Evolutionary conservation across 2,113 vertebrate species (phyloP), one percentile per base, ranked within the genome.

Genomic region (Gila orcuttii): DNA sequence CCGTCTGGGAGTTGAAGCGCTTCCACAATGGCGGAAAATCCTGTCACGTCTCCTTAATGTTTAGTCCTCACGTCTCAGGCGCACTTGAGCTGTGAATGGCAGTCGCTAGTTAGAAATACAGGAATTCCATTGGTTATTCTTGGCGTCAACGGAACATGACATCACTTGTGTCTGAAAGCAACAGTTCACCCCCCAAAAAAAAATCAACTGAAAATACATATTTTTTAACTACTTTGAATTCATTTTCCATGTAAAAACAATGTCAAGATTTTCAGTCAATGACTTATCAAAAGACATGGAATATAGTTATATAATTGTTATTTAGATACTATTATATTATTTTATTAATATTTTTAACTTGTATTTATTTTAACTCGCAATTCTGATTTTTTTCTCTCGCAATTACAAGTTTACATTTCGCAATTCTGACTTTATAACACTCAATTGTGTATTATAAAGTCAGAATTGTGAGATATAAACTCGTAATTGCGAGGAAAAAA

Each of bases 71-170:
- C 28, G 2, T 5, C 19, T 82, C 42, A 68, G 79, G 45, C 39
- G 0, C 19, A 5, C 80, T 82, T 39, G 0, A 17, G 78, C 59
- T 80, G 80, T 66, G 21, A 82, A 82, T 36, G 80, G 80, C 64
- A 82, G 62, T 69, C 80, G 45, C 80, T 82, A 33, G 45, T 82
- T 82, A 82, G 62, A 82, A 82, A 82, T 82, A 82, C 42, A 82
- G 80, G 78, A 42, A 82, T 52, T 69, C 25, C 42, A 69, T 69
- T n/a, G 64, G 80, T 82, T 69, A 82, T 15, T 69, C 4, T 47
- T 59, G 28, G 19, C 11, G 3, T 59, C 28, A 62, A 42, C 0
- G 1, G 39, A 25, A 28, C n/a, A 28, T 62, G 36, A 28, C 19
- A 50, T 52, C 79, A 45, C 7, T 25, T 28, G n/a, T 45, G 55